phyloP scores from a whole-genome alignment of 2,888 invertebrate species.

The Pomacea canaliculata region DNA sequence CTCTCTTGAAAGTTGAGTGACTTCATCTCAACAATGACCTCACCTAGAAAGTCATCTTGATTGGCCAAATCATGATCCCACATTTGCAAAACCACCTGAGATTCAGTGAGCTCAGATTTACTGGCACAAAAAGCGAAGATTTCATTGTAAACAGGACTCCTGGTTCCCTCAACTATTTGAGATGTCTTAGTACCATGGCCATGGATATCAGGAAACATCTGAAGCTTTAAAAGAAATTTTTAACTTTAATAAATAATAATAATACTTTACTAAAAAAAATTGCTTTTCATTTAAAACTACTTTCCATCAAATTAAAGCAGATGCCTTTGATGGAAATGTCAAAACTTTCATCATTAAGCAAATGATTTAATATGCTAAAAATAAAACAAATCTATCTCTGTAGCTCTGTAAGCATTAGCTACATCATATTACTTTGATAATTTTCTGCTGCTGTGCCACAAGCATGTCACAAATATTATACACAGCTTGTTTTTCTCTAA shows the following conservation, averaged over 20 bases:
- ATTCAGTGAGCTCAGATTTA: slow-evolving; percentile 44
- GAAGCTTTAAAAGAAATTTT: slow-evolving; percentile 41
- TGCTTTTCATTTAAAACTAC: not conserved
- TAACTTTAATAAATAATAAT: not conserved
- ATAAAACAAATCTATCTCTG: too few relatives aligned
- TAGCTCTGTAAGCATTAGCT: too few relatives aligned
- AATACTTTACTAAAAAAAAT: not conserved
- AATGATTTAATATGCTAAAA: too few relatives aligned
- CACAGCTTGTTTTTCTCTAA: too few relatives aligned
- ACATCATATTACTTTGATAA: too few relatives aligned
- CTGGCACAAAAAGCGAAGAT: slow-evolving; percentile 60
- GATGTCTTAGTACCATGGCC: slow-evolving; percentile 48
- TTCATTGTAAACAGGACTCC: slow-evolving; percentile 60
- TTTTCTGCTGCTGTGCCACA: too few relatives aligned
- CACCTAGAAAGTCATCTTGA: slow-evolving; percentile 62
- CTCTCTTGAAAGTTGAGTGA: slow-evolving; percentile 50
- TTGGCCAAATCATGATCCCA: slow-evolving; percentile 58
- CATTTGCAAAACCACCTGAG: slow-evolving; percentile 54
- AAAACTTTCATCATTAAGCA: too few relatives aligned
- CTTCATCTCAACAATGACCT: slow-evolving; percentile 52
- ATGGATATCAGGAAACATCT: slow-evolving; percentile 48
- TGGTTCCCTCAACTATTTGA: slow-evolving; percentile 45
- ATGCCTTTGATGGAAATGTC: not conserved
- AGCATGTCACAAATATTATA: too few relatives aligned
- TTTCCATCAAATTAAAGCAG: not conserved